Evolutionary conservation across 35 echinoderm and acorn worm species (phyloP).

Genomic region (Ophiothrix spiculata): DNA sequence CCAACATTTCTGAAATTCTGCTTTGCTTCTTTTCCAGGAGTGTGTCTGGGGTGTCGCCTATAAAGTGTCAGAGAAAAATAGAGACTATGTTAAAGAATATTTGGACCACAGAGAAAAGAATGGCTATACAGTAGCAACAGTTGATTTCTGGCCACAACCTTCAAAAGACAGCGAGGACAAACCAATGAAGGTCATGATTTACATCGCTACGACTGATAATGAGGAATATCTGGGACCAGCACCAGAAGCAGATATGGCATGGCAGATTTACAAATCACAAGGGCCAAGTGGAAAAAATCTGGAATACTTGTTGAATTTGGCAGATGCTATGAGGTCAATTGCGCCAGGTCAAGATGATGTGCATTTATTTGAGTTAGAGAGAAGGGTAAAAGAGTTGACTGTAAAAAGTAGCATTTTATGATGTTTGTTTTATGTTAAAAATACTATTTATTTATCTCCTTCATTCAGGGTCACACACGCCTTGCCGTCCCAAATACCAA

Average conservation of each 20-base stretch:
- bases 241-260: constrained; percentile 68
- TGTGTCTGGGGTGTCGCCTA: constrained; percentile 93
- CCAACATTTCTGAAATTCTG: not conserved
- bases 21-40: constrained; percentile 48
- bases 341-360: constrained; percentile 52
- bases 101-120: constrained; percentile 84
- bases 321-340: constrained; percentile 48
- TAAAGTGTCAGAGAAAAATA: constrained; percentile 62
- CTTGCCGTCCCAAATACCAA: no score
- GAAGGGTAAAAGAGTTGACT: constrained; percentile 18
- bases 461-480: no score
- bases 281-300: constrained; percentile 83
- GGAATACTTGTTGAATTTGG: constrained; percentile 78
- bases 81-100: constrained; percentile 46
- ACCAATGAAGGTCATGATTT: constrained; percentile 56
- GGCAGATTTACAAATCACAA: constrained; percentile 64
- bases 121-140: constrained; percentile 59
- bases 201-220: constrained; percentile 67
- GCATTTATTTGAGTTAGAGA: constrained; percentile 89
- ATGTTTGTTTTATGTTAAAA: no score
- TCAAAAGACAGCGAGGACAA: not conserved
- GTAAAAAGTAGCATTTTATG: not conserved
- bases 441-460: no score
- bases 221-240: constrained; percentile 76
- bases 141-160: constrained; percentile 60